Evolutionary conservation across 2,113 vertebrate species (phyloP).

Genomic region (Sinocyclocheilus grahami): DNA sequence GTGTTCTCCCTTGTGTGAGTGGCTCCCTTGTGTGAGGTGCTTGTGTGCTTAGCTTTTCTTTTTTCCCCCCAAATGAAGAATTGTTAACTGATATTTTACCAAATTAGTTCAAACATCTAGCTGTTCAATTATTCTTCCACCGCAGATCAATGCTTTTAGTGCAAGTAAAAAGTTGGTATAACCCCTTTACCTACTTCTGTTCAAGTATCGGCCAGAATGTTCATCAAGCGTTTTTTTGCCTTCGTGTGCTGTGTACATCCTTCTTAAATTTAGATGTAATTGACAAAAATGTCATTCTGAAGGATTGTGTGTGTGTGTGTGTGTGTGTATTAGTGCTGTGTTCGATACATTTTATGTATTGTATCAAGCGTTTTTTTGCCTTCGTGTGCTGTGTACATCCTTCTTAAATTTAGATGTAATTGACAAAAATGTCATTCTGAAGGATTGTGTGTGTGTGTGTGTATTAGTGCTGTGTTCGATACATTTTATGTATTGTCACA

Average conservation of each 20-base stretch:
- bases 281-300: neutral
- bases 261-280: neutral
- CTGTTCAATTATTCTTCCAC: neutral
- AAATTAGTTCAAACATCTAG: too few relatives aligned
- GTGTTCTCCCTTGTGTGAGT: conserved; percentile 75
- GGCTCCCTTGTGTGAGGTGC: conserved; percentile 58
- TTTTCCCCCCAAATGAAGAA: neutral
- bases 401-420: neutral
- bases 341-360: too few relatives aligned
- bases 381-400: neutral
- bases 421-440: neutral
- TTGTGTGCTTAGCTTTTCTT: conserved; percentile 9
- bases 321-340: too few relatives aligned
- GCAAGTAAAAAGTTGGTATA: neutral
- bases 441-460: neutral
- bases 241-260: neutral
- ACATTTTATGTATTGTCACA: too few relatives aligned
- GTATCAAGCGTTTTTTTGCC: conserved; percentile 13
- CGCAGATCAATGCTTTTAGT: neutral
- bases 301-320: neutral
- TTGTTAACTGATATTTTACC: too few relatives aligned
- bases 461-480: too few relatives aligned
- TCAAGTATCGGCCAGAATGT: neutral
- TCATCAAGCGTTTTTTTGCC: conserved; percentile 11
- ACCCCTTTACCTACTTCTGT: neutral